Percentiles rank a stretch among this genome's conserved stretches.
phyloP scores from a whole-genome alignment of 2,888 invertebrate genomes.

The Julus scandinavius region DNA sequence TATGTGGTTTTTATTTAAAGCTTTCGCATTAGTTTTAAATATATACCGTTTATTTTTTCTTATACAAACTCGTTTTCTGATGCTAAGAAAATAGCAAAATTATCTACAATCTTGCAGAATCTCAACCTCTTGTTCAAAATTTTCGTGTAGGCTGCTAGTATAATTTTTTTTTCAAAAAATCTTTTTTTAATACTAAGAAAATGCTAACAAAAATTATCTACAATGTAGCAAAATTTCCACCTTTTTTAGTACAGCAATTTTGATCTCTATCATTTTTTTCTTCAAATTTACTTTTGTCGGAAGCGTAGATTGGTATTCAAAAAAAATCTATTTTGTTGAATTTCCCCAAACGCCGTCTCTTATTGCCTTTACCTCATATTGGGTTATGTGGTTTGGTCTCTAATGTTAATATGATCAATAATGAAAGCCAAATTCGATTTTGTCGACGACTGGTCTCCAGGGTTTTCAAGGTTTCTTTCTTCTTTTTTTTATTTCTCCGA shows the following conservation, averaged over 20 bases:
- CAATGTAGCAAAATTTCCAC: too few relatives aligned
- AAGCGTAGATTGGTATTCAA: background rate
- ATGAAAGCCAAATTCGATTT: constrained; percentile 50
- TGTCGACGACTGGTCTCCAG: constrained; percentile 48
- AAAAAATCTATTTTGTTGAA: background rate
- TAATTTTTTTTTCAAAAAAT: too few relatives aligned
- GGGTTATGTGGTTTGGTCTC: constrained; percentile 39
- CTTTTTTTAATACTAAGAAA: too few relatives aligned
- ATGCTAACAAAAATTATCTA: too few relatives aligned
- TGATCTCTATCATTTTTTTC: background rate
- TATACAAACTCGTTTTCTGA: too few relatives aligned
- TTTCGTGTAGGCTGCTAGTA: too few relatives aligned
- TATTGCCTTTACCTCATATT: constrained; percentile 38
- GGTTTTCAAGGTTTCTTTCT: constrained; percentile 30
- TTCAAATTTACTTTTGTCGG: background rate
- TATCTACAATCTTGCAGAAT: too few relatives aligned
- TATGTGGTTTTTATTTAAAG: too few relatives aligned
- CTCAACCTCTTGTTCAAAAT: too few relatives aligned
- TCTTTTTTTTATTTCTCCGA: background rate
- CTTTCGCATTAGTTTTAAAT: too few relatives aligned
- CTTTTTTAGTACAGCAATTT: background rate
- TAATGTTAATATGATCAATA: constrained; percentile 44
- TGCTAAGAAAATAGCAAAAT: too few relatives aligned
- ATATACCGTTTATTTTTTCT: too few relatives aligned
- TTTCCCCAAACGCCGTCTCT: constrained; percentile 32